These are phyloP conservation scores for Eclectus roratus DNA, from an alignment of 2,113 vertebrate species.

Conservation along the genomic window DNA sequence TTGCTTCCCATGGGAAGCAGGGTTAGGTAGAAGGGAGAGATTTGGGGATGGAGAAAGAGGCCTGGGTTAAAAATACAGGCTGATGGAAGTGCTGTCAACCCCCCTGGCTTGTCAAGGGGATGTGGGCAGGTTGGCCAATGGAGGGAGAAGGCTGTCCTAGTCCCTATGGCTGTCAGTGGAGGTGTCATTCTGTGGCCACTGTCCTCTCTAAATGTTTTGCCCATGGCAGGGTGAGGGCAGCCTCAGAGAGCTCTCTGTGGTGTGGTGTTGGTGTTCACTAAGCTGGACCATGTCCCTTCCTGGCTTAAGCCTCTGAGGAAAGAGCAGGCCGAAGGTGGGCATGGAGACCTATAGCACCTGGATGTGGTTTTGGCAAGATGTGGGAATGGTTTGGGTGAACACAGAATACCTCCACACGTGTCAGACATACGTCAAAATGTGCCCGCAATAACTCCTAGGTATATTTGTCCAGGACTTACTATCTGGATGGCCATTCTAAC, in stretches of 20 bases:
- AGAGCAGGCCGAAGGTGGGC: background rate
- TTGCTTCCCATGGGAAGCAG: background rate
- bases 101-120: background rate
- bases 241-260: background rate
- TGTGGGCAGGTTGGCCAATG: background rate
- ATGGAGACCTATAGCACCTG: background rate
- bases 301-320: background rate
- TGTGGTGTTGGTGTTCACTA: background rate
- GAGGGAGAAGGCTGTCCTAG: background rate
- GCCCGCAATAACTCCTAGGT: background rate
- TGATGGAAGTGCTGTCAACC: background rate
- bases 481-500: background rate
- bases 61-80: background rate
- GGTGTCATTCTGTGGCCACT: background rate
- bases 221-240: background rate
- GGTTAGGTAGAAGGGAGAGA: background rate
- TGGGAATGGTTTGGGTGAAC: background rate
- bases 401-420: background rate
- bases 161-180: background rate
- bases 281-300: rapidly evolving
- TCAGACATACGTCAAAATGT: background rate
- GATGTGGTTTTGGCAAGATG: background rate
- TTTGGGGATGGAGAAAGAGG: background rate
- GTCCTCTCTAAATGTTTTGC: background rate
- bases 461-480: background rate